These are phyloP conservation scores for Campoletis raptor DNA, from an alignment of 2,888 invertebrate species.

Conservation along the genomic window DNA sequence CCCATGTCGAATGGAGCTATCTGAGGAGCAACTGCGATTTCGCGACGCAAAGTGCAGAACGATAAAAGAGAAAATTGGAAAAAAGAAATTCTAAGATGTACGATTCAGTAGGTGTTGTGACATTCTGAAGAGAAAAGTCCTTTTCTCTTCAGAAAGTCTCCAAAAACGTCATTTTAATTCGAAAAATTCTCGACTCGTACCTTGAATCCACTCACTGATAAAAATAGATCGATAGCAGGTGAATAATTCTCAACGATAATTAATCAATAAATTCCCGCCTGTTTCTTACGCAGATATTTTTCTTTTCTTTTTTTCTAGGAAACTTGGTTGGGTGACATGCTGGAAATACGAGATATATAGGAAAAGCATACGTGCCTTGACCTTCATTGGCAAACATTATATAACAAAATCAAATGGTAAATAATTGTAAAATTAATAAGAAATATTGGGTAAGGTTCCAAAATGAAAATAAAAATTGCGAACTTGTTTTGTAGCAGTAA, in stretches of 20 bases:
- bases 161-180: background rate
- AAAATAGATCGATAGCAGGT: background rate
- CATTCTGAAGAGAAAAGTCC: background rate
- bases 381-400: constrained; percentile 34
- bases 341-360: constrained; percentile 46
- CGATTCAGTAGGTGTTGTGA: background rate
- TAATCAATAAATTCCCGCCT: background rate
- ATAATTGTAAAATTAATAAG: constrained; percentile 14
- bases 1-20: constrained; percentile 89
- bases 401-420: constrained; percentile 41
- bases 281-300: background rate
- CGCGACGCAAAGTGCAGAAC: constrained; percentile 7
- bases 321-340: constrained; percentile 53
- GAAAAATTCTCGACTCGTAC: background rate
- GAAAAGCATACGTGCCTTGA: constrained; percentile 63
- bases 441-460: constrained; percentile 13
- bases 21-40: constrained; percentile 89
- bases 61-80: background rate
- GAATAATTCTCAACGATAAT: background rate
- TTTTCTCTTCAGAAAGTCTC: background rate
- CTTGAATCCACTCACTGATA: too few relatives aligned
- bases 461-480: constrained; percentile 44
- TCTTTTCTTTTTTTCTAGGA: constrained; percentile 21
- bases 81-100: background rate
- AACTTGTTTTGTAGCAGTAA: constrained; percentile 21